A percentile compares a stretch with the other conserved stretches of the same genome.
These are phyloP conservation scores for Dynastes grantii DNA, from an alignment of 2,888 invertebrate genomes.

Conservation along the genomic window DNA sequence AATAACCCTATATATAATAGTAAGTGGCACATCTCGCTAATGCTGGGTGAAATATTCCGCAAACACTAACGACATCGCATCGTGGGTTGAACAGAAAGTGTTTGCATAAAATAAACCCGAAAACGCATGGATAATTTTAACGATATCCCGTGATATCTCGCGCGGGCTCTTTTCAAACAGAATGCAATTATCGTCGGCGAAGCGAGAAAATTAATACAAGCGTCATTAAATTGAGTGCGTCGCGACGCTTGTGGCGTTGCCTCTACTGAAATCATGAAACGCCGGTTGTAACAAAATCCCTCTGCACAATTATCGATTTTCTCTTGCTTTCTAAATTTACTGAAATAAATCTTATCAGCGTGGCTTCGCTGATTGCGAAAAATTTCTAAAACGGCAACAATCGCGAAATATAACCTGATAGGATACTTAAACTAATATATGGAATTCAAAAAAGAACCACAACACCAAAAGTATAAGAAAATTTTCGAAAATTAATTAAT, in stretches of 20 bases:
- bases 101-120: background rate
- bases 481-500: no score
- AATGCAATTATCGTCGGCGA: conserved; percentile 14
- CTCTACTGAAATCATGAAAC: background rate
- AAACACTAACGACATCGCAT: no score
- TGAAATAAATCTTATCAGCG: conserved; percentile 6
- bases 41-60: no score
- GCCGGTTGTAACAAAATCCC: conserved; percentile 18
- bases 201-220: conserved; percentile 37
- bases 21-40: no score
- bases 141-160: background rate
- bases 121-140: conserved; percentile 4
- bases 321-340: conserved; percentile 30
- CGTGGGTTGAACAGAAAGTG: background rate
- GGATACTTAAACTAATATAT: no score
- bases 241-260: conserved; percentile 15
- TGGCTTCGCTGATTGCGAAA: background rate
- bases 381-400: background rate
- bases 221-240: conserved; percentile 20
- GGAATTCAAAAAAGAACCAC: no score
- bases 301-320: conserved; percentile 38
- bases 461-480: no score
- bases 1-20: no score
- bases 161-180: conserved; percentile 9
- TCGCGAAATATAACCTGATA: no score